phyloP scores from a whole-genome alignment of 92 coral and sea anemone species.

The Scolanthus callimorphus region DNA sequence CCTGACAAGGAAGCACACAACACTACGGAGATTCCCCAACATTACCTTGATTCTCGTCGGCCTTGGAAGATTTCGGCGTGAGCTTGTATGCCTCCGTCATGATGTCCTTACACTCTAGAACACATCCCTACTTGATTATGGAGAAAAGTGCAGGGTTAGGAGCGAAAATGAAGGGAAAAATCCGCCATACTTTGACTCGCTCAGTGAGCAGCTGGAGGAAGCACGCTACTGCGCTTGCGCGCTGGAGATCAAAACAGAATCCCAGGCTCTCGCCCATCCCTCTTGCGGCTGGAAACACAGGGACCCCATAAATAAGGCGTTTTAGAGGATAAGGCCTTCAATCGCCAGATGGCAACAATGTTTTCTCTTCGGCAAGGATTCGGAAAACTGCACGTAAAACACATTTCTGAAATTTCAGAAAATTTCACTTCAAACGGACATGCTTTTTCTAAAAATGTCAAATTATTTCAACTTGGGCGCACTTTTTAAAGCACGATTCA shows the following conservation, averaged over 20 bases:
- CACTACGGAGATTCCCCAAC: background rate
- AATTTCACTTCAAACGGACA: too few relatives aligned
- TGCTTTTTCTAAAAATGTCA: too few relatives aligned
- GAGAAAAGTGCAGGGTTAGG: slow-evolving; percentile 8
- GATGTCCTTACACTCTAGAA: slow-evolving; percentile 2
- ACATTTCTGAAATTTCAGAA: too few relatives aligned
- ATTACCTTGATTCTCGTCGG: slow-evolving; percentile 70
- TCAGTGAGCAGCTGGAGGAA: slow-evolving; percentile 32
- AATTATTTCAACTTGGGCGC: too few relatives aligned
- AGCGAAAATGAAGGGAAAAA: slow-evolving; percentile 3
- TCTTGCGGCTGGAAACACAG: background rate
- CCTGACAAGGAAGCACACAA: background rate
- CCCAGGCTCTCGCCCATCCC: slow-evolving; percentile 5
- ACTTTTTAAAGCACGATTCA: too few relatives aligned
- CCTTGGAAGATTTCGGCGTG: slow-evolving; percentile 49
- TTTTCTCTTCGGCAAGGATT: too few relatives aligned
- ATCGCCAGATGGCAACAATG: too few relatives aligned
- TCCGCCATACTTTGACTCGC: slow-evolving; percentile 23
- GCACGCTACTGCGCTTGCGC: slow-evolving; percentile 25
- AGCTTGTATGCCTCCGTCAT: slow-evolving; percentile 89
- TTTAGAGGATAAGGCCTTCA: too few relatives aligned
- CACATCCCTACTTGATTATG: slow-evolving; percentile 15
- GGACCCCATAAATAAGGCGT: background rate
- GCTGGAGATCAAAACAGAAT: background rate
- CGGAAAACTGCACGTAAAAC: too few relatives aligned